phyloP scores from a whole-genome alignment of 2,888 invertebrate species.

The Xanthia icteritia region DNA sequence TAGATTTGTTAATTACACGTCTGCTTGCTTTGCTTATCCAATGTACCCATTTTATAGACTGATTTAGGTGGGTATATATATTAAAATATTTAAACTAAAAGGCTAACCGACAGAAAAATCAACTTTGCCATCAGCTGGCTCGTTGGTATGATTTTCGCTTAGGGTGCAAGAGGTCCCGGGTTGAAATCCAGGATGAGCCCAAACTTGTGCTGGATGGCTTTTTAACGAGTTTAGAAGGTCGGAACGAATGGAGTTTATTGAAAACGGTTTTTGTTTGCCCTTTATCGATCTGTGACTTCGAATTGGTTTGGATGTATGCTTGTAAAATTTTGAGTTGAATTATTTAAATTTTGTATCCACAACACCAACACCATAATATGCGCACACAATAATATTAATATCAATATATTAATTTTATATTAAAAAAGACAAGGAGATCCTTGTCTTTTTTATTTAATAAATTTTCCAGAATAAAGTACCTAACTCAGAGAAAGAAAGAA shows the following conservation, averaged over 20 bases:
- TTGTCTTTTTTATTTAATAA: not conserved
- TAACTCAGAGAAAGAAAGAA: no score
- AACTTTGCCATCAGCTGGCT: no score
- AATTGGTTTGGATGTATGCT: not conserved
- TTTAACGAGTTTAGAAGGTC: constrained; percentile 49
- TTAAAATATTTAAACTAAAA: no score
- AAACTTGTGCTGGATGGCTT: constrained; percentile 12
- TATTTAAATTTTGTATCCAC: not conserved
- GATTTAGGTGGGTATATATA: no score
- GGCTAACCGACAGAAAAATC: no score
- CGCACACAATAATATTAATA: no score
- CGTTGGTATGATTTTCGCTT: constrained; percentile 89
- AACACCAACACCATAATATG: not conserved
- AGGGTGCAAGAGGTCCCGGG: constrained; percentile 90
- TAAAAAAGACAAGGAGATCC: no score
- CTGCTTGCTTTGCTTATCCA: no score
- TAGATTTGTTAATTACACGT: no score
- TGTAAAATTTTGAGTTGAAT: not conserved
- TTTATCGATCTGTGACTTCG: constrained; percentile 20
- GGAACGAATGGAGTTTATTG: constrained; percentile 17
- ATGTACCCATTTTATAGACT: no score
- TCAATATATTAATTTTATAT: no score
- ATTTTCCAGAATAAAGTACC: not conserved
- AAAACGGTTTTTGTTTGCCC: constrained; percentile 27
- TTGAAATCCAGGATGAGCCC: constrained; percentile 89